phyloP scores from a whole-genome alignment of 1,140 invertebrate species.

The Caenorhabditis brenneri region DNA sequence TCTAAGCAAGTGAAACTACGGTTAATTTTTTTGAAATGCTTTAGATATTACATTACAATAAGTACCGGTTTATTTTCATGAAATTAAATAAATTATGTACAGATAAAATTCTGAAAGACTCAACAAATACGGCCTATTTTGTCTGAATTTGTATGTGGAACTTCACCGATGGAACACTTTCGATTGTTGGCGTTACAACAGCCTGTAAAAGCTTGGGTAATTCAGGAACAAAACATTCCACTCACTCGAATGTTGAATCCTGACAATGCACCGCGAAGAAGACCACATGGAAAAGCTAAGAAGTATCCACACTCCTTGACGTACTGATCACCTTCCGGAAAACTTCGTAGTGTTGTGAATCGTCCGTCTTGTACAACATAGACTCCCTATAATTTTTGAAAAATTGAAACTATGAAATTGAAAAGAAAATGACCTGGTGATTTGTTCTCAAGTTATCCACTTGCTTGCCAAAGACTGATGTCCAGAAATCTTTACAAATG shows the following conservation, averaged over 20 bases:
- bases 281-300: constrained; percentile 91
- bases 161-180: constrained; percentile 88
- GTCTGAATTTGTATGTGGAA: constrained; percentile 75
- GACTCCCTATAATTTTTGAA: constrained; percentile 77
- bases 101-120: not conserved
- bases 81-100: not conserved
- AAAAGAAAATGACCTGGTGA: constrained; percentile 77
- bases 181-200: constrained; percentile 91
- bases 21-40: not conserved
- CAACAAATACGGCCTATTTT: not conserved
- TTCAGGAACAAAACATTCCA: not conserved
- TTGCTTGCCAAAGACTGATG: constrained; percentile 92
- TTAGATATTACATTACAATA: not conserved
- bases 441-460: constrained; percentile 98
- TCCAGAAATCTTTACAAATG: constrained; percentile 98
- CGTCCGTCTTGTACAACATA: constrained; percentile 97
- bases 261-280: constrained; percentile 89
- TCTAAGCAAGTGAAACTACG: not conserved
- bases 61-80: not conserved
- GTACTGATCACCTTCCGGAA: constrained; percentile 88
- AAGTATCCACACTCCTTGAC: constrained; percentile 87
- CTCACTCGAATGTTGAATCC: constrained; percentile 85
- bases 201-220: constrained; percentile 71
- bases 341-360: constrained; percentile 86
- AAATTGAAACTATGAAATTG: not conserved